A percentile compares a stretch with the other conserved stretches of the same genome.
These are phyloP conservation scores for Nansenia antarctica DNA, from an alignment of 2,113 vertebrate species.

Conservation along the genomic window DNA sequence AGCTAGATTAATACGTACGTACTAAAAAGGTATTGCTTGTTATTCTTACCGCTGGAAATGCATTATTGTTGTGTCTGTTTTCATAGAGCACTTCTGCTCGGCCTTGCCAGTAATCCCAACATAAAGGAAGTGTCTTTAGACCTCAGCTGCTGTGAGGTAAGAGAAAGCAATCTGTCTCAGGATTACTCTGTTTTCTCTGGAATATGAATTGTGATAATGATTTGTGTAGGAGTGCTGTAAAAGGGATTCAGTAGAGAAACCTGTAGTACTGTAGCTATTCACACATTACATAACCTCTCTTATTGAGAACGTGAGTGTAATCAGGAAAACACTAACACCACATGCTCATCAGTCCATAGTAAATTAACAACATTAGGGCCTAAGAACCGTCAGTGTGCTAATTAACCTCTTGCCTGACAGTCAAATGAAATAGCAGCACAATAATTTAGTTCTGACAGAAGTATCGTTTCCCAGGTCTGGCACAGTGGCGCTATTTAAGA, in stretches of 20 bases:
- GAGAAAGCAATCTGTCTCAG: constrained; percentile 25
- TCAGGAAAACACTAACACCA: not conserved
- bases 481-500: no score
- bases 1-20: no score
- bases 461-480: no score
- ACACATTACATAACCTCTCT: no score
- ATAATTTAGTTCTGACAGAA: no score
- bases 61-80: constrained; percentile 12
- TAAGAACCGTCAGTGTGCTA: not conserved
- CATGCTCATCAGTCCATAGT: not conserved
- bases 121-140: constrained; percentile 92
- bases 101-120: constrained; percentile 91
- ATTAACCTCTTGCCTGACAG: not conserved
- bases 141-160: constrained; percentile 97
- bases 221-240: no score
- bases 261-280: no score
- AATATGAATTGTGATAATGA: no score
- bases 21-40: no score
- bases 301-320: no score
- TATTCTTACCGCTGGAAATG: not conserved
- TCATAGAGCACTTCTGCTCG: constrained; percentile 88
- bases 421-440: not conserved
- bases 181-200: no score
- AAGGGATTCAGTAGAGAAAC: no score
- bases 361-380: not conserved